Percentiles rank a stretch among this genome's conserved stretches.
These are phyloP conservation scores for Drosophila tsacasi DNA, from an alignment of 1,140 invertebrate genomes.

Conservation along the genomic window DNA sequence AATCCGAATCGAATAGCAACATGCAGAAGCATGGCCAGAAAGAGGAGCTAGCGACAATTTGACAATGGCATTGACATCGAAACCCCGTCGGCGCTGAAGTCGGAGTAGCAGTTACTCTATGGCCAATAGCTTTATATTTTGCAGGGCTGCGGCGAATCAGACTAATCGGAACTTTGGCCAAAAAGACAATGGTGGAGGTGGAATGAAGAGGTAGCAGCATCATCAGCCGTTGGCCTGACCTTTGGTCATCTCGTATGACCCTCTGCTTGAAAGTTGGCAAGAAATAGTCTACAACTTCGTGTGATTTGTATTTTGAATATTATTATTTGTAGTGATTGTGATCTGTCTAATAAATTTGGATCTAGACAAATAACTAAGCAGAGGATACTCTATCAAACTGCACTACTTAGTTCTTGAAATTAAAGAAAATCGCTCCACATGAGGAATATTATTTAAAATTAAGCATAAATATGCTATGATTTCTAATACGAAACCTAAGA, in stretches of 20 bases:
- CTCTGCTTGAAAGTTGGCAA: not conserved
- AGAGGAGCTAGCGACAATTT: conserved; percentile 21
- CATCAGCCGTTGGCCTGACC: not conserved
- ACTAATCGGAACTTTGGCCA: conserved; percentile 9
- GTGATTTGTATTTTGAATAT: not conserved
- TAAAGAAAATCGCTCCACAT: too few species aligned
- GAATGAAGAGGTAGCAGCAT: not conserved
- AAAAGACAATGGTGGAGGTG: not conserved
- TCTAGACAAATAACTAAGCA: not conserved
- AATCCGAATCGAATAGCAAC: conserved; percentile 4
- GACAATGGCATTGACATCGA: conserved; percentile 77
- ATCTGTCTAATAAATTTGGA: not conserved
- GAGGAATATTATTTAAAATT: too few species aligned
- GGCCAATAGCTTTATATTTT: conserved; percentile 19
- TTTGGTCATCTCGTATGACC: conserved; percentile 6
- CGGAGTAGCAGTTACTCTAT: conserved; percentile 21
- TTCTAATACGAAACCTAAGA: not conserved
- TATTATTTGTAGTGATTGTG: not conserved
- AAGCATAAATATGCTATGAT: not conserved
- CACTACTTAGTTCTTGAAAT: too few species aligned
- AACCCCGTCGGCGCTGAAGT: conserved; percentile 11
- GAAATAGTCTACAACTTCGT: not conserved
- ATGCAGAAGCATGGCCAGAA: conserved; percentile 8
- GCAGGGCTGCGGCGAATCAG: conserved; percentile 26
- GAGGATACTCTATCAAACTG: too few species aligned